These are phyloP conservation scores for Myrmophylax atrothorax DNA, from an alignment of 2,113 vertebrate genomes.

Conservation along the genomic window DNA sequence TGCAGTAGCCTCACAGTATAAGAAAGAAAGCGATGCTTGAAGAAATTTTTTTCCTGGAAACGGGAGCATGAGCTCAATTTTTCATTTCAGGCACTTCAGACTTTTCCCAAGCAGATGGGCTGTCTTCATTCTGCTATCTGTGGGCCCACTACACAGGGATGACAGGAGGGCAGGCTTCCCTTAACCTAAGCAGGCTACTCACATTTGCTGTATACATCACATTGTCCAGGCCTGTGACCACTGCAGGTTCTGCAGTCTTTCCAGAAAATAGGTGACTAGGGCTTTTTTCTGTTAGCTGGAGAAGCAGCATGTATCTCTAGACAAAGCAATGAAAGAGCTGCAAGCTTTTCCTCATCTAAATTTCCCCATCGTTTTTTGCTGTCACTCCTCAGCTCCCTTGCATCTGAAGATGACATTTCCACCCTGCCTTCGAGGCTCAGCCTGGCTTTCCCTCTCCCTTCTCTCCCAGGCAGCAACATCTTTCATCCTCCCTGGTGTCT, in stretches of 20 bases:
- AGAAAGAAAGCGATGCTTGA: background rate
- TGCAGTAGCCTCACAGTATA: background rate
- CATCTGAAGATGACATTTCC: constrained; percentile 10
- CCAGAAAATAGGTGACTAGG: background rate
- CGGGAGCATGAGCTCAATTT: background rate
- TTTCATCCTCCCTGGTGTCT: constrained; percentile 46
- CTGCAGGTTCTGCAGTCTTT: background rate
- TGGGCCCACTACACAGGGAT: background rate
- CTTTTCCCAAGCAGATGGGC: background rate
- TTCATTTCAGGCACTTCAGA: background rate
- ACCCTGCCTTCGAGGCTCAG: background rate
- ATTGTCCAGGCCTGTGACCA: background rate
- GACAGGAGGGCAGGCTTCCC: accelerated
- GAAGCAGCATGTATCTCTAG: background rate
- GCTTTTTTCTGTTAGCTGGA: background rate
- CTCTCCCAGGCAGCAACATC: background rate
- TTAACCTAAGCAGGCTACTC: background rate
- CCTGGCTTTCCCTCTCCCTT: background rate
- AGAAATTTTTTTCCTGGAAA: background rate
- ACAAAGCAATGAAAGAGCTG: background rate
- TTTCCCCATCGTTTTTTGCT: background rate
- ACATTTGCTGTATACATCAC: background rate
- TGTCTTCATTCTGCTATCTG: background rate
- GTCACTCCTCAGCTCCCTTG: background rate
- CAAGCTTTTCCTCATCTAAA: background rate